phyloP scores from a whole-genome alignment of 2,113 vertebrate genomes.

The Orientallactaga bullata region DNA sequence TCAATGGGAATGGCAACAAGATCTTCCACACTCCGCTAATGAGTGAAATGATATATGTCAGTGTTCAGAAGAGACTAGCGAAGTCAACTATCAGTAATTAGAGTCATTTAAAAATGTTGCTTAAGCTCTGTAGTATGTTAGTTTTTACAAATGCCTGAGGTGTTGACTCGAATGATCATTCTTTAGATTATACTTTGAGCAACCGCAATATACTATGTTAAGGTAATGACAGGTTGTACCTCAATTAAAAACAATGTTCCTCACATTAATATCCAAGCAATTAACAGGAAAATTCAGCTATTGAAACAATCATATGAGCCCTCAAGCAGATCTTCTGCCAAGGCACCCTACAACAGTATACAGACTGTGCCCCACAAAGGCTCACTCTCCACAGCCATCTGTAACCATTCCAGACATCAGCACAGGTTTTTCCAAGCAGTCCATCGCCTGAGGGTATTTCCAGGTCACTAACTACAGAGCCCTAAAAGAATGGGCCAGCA shows the following conservation, averaged over 20 bases:
- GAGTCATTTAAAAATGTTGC: not conserved
- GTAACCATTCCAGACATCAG: not conserved
- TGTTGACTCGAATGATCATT: conserved; percentile 4
- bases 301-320: not conserved
- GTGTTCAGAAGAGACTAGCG: not conserved
- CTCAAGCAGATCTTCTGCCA: not conserved
- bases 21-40: not conserved
- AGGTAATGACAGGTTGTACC: not conserved
- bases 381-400: not conserved
- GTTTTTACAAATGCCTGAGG: conserved; percentile 3
- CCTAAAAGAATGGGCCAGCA: not conserved
- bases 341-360: not conserved
- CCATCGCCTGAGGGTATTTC: not conserved
- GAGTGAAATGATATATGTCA: not conserved
- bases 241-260: not conserved
- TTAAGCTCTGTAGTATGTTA: not conserved
- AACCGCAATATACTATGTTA: not conserved
- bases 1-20: not conserved
- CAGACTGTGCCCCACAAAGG: not conserved
- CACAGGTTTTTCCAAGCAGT: not conserved
- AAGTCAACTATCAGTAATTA: not conserved
- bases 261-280: not conserved
- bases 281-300: not conserved
- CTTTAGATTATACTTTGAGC: not conserved
- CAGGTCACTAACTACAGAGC: not conserved